Percentiles rank a stretch among this genome's conserved stretches.
These are phyloP conservation scores for Mastigias papua DNA, from an alignment of 30 jellyfish, hydroid and myxozoan species.

Conservation along the genomic window DNA sequence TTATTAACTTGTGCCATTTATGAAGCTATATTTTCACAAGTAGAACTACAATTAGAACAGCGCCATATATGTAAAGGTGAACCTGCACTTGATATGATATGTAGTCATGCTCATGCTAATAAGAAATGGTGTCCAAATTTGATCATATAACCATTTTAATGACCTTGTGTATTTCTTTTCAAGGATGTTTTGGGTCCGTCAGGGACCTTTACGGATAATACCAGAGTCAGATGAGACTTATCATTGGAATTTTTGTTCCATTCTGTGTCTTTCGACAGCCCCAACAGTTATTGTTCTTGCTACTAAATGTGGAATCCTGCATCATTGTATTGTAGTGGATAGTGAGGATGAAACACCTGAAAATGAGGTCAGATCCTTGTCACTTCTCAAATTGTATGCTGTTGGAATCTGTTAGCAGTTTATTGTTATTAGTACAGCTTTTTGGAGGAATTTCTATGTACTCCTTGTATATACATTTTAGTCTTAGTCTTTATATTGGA, in stretches of 20 bases:
- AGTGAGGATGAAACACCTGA: slow-evolving; percentile 35
- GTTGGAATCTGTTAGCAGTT: neutral
- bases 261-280: slow-evolving; percentile 81
- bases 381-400: too few species aligned
- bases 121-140: too few species aligned
- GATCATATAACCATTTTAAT: too few species aligned
- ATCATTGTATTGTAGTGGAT: slow-evolving; percentile 89
- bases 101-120: too few species aligned
- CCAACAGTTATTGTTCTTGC: slow-evolving; percentile 92
- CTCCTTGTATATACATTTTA: too few species aligned
- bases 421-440: neutral
- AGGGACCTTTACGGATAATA: slow-evolving; percentile 92
- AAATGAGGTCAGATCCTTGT: neutral
- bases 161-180: neutral
- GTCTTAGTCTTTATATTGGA: too few species aligned
- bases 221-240: slow-evolving; percentile 98
- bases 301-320: slow-evolving; percentile 72
- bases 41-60: too few species aligned
- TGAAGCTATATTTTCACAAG: too few species aligned
- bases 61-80: too few species aligned
- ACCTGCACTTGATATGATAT: too few species aligned
- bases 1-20: too few species aligned
- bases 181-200: slow-evolving; percentile 74
- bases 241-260: slow-evolving; percentile 85
- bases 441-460: neutral